A percentile compares a stretch with the other conserved stretches of the same genome.
Evolutionary conservation across 2,797 vertebrate genomes (phyloP).

Genomic region (Anniella stebbinsi): DNA sequence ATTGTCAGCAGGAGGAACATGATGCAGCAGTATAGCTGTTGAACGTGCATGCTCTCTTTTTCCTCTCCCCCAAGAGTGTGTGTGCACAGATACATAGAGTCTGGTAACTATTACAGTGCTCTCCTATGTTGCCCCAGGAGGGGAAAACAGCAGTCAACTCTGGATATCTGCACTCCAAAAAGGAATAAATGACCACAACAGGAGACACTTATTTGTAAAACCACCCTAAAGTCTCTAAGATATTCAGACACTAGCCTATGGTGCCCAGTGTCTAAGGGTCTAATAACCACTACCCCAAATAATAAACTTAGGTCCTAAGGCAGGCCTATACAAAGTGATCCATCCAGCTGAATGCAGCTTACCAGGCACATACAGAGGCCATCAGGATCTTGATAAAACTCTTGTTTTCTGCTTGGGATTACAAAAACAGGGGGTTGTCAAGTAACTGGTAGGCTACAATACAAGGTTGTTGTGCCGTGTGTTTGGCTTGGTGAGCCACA

Average conservation of each 20-base stretch:
- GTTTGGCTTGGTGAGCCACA: not conserved
- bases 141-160: not conserved
- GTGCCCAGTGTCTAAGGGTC: not conserved
- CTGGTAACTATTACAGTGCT: not conserved
- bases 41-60: not conserved
- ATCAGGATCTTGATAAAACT: not conserved
- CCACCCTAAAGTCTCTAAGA: not conserved
- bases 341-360: not conserved
- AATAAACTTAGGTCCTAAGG: not conserved
- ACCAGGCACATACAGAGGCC: not conserved
- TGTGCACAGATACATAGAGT: not conserved
- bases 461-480: not conserved
- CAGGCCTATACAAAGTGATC: not conserved
- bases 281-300: not conserved
- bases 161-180: not conserved
- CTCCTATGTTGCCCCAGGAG: not conserved
- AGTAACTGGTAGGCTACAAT: not conserved
- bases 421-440: not conserved
- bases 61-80: not conserved
- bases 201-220: not conserved
- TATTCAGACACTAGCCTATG: not conserved
- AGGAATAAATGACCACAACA: accelerated
- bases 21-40: not conserved
- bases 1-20: not conserved
- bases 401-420: not conserved